These are phyloP conservation scores for Xenotilapia leptura DNA, from an alignment of 2,113 vertebrate species.

Conservation along the genomic window DNA sequence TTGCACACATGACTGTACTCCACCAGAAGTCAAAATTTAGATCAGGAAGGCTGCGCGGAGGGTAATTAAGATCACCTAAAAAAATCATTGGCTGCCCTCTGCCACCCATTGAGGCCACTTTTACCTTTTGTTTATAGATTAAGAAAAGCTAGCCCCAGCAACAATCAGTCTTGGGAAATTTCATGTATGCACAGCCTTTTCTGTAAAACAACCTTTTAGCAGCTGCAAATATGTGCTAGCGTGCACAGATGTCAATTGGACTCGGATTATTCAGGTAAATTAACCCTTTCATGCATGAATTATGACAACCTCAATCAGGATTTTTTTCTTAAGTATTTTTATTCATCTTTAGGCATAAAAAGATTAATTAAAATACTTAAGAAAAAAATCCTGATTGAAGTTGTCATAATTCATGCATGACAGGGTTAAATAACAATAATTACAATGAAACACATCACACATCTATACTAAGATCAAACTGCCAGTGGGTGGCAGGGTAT, in stretches of 20 bases:
- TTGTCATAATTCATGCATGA: background rate
- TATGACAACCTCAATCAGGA: background rate
- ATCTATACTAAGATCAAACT: background rate
- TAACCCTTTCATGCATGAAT: background rate
- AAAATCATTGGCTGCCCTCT: background rate
- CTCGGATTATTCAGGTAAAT: background rate
- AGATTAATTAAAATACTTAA: background rate
- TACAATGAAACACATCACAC: background rate
- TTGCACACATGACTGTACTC: background rate
- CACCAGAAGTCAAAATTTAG: background rate
- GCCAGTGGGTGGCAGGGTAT: background rate
- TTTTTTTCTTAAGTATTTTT: background rate
- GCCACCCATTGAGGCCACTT: background rate
- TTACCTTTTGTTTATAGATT: background rate
- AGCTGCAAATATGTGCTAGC: background rate
- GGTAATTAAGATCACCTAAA: background rate
- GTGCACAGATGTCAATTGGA: background rate
- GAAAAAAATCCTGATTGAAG: background rate
- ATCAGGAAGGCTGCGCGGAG: background rate
- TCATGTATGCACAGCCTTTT: background rate
- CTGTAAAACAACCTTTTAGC: background rate
- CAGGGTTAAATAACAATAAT: background rate
- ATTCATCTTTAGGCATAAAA: background rate
- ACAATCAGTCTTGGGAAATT: background rate
- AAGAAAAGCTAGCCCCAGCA: background rate